These are phyloP conservation scores for Sebastes alutus DNA, from an alignment of 2,797 vertebrate species.

Conservation along the genomic window DNA sequence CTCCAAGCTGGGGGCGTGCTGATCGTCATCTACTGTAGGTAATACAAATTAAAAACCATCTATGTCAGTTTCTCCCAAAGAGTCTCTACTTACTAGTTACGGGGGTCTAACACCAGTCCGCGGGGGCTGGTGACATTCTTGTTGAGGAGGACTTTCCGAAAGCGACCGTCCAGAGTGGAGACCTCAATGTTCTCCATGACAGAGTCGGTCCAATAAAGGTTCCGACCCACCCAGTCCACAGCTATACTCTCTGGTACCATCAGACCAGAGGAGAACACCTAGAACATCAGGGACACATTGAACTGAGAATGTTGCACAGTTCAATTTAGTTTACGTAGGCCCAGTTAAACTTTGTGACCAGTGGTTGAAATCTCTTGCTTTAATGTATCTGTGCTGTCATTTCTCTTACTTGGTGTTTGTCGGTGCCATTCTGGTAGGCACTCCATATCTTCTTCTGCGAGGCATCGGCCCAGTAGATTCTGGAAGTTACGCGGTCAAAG, in stretches of 20 bases:
- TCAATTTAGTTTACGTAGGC: not conserved
- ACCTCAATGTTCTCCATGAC: constrained; percentile 83
- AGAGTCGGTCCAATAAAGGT: constrained; percentile 83
- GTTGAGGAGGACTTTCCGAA: constrained; percentile 76
- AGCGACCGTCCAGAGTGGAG: constrained; percentile 78
- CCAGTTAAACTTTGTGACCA: too few relatives aligned
- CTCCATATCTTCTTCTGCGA: constrained; percentile 91
- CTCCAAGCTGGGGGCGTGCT: too few relatives aligned
- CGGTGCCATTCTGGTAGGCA: constrained; percentile 89
- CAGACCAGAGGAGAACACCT: constrained; percentile 80
- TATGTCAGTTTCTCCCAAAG: not conserved
- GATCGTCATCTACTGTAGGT: too few relatives aligned
- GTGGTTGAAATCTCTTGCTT: not conserved
- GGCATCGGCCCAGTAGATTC: constrained; percentile 92
- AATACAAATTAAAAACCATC: not conserved
- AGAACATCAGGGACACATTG: not conserved
- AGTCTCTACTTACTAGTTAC: constrained; percentile 69
- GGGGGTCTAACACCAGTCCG: constrained; percentile 81
- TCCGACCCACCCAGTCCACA: constrained; percentile 82
- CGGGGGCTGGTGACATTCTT: constrained; percentile 81
- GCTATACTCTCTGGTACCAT: constrained; percentile 80
- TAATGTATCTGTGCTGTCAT: not conserved
- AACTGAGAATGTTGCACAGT: not conserved
- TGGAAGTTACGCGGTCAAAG: constrained; percentile 88
- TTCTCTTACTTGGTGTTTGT: constrained; percentile 83